Conservation (phyloP, 1,140 invertebrate species). For the Platyura marginata region DNA sequence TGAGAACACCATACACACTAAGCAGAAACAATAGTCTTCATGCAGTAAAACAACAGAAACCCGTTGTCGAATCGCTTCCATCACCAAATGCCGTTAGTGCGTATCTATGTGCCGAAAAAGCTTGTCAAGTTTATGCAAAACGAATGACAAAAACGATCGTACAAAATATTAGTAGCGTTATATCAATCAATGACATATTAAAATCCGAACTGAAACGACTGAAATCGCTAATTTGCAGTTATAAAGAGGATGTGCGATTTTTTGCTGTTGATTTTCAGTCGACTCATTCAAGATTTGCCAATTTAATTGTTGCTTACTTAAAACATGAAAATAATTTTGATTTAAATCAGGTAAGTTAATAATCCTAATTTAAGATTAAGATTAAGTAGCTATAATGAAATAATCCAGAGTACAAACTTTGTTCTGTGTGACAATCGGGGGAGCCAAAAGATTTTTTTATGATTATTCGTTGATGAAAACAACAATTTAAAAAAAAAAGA, state of each 20-base stretch:
- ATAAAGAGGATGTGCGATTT: slow-evolving; percentile 41
- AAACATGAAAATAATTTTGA: not conserved
- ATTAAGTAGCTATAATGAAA: no score
- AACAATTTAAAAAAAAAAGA: no score
- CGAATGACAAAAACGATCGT: slow-evolving; percentile 32
- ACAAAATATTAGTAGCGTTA: slow-evolving; percentile 19
- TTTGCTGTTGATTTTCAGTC: slow-evolving; percentile 35
- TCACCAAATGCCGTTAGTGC: slow-evolving; percentile 20
- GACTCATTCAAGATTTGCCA: slow-evolving; percentile 38
- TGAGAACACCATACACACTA: not conserved
- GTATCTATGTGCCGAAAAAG: slow-evolving; percentile 40
- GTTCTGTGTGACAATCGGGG: no score
- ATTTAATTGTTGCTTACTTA: slow-evolving; percentile 32
- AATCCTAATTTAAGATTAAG: not conserved
- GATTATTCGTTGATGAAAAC: no score
- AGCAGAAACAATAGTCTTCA: not conserved
- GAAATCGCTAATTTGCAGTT: slow-evolving; percentile 41
- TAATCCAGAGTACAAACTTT: no score
- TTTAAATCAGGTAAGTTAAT: not conserved
- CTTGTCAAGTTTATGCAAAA: slow-evolving; percentile 44
- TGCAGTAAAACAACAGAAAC: not conserved
- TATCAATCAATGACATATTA: slow-evolving; percentile 24
- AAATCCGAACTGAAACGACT: slow-evolving; percentile 41
- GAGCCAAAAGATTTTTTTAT: no score
- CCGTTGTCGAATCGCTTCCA: not conserved